Evolutionary conservation across 2,888 invertebrate genomes (phyloP).

Genomic region (Hofmannophila pseudospretella): DNA sequence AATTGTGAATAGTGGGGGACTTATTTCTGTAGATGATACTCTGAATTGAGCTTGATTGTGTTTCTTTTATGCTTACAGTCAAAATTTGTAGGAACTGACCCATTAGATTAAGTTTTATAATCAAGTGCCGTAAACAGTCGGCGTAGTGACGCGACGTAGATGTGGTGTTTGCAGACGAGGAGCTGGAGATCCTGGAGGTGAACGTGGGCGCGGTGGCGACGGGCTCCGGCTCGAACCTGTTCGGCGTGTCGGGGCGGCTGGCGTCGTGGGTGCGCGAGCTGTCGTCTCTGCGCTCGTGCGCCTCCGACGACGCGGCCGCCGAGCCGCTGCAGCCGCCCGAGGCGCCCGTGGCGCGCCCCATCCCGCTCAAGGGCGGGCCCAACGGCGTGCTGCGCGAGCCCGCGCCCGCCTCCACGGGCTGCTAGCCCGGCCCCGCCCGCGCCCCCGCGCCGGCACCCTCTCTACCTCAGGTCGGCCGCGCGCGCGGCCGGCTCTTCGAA

Average conservation of each 20-base stretch:
- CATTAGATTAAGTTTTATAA: too few species aligned
- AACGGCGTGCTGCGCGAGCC: slow-evolving; percentile 43
- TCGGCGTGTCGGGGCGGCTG: slow-evolving; percentile 70
- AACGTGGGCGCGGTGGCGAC: slow-evolving; percentile 69
- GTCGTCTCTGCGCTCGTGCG: slow-evolving; percentile 60
- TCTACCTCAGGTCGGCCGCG: slow-evolving; percentile 53
- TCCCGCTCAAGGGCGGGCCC: slow-evolving; percentile 24
- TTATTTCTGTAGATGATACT: too few species aligned
- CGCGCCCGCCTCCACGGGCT: slow-evolving; percentile 23
- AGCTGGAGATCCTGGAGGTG: slow-evolving; percentile 59
- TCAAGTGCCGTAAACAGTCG: too few species aligned
- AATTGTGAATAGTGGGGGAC: too few species aligned
- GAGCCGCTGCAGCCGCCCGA: slow-evolving; percentile 42
- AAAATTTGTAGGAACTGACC: too few species aligned
- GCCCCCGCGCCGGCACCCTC: slow-evolving; percentile 19
- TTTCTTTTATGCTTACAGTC: too few species aligned
- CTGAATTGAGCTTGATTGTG: too few species aligned
- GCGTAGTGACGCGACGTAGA: too few species aligned
- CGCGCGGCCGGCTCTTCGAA: slow-evolving; percentile 58
- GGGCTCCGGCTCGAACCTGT: slow-evolving; percentile 69
- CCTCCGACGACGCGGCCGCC: slow-evolving; percentile 58
- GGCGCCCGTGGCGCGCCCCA: slow-evolving; percentile 14
- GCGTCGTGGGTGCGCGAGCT: slow-evolving; percentile 73
- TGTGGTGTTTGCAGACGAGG: slow-evolving; percentile 44
- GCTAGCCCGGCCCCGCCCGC: slow-evolving; percentile 15